Conservation (phyloP, 1,140 invertebrate species). For the Fopius arisanus region DNA sequence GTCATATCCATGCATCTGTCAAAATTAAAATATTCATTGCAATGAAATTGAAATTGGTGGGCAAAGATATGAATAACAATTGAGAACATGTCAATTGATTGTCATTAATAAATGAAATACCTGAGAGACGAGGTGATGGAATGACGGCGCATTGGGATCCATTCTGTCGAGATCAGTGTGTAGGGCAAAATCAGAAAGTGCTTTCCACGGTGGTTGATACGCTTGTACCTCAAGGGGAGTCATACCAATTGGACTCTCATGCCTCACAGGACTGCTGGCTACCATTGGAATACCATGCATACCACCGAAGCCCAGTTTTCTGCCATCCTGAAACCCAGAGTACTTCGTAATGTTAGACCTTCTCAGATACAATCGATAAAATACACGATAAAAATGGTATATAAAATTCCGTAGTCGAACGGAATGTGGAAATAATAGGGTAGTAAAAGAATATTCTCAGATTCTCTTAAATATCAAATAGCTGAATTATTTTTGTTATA, state of each 20-base stretch:
- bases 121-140: conserved; percentile 96
- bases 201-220: conserved; percentile 98
- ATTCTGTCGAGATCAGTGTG: conserved; percentile 90
- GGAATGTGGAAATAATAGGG: not conserved
- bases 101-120: conserved; percentile 64
- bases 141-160: conserved; percentile 86
- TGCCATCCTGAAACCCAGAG: conserved; percentile 80
- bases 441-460: not conserved
- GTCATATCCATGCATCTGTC: conserved; percentile 91
- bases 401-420: conserved; percentile 5
- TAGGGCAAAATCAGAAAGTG: conserved; percentile 92
- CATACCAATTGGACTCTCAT: conserved; percentile 87
- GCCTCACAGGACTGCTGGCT: conserved; percentile 91
- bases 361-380: not conserved
- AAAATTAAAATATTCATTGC: not conserved
- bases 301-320: conserved; percentile 87
- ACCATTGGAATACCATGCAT: conserved; percentile 98
- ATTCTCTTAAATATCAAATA: not conserved
- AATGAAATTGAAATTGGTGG: not conserved
- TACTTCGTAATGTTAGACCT: conserved; percentile 47
- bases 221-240: conserved; percentile 91
- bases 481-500: conserved; percentile 55
- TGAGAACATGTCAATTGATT: no score
- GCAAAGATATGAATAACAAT: no score
- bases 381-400: conserved; percentile 8